A percentile compares a stretch with the other conserved stretches of the same genome.
Conservation (phyloP, 2,797 vertebrate genomes). For the Eulemur mongoz region DNA sequence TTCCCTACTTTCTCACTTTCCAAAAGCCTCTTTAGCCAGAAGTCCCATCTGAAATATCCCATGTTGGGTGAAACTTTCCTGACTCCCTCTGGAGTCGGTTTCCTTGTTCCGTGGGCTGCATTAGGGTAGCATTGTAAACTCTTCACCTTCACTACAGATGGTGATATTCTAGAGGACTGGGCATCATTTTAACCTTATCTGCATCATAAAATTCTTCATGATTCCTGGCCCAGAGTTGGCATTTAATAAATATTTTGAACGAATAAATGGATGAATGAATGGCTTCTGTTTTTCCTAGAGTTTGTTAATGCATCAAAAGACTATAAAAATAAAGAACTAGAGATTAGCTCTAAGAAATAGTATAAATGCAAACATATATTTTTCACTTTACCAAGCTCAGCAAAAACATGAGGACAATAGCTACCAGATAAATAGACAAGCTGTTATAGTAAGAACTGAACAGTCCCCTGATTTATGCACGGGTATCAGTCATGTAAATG, state of each 20-base stretch:
- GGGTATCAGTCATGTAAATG: neutral
- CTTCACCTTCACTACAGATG: neutral
- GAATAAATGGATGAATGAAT: slow-evolving; percentile 11
- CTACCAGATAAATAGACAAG: neutral
- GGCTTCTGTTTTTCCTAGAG: slow-evolving; percentile 10
- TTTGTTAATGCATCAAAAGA: slow-evolving; percentile 28
- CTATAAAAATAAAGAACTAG: slow-evolving; percentile 52
- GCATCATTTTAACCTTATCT: neutral
- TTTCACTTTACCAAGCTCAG: neutral
- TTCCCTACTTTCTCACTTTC: neutral
- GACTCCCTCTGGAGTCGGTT: neutral
- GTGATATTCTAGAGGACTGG: neutral
- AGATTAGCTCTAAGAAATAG: slow-evolving; percentile 27
- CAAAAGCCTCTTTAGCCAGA: neutral
- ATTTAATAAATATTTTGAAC: slow-evolving; percentile 44
- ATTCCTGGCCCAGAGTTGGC: neutral
- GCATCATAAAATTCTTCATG: neutral
- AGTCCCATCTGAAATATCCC: neutral
- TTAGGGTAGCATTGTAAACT: neutral
- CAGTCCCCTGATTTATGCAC: neutral
- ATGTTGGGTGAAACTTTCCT: neutral
- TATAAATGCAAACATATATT: neutral
- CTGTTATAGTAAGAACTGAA: neutral
- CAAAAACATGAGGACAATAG: neutral
- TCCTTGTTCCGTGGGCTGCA: neutral